Evolutionary conservation across 1,140 invertebrate genomes (phyloP), one percentile per base, ranked within the genome.

Genomic region (Prorops nasuta): DNA sequence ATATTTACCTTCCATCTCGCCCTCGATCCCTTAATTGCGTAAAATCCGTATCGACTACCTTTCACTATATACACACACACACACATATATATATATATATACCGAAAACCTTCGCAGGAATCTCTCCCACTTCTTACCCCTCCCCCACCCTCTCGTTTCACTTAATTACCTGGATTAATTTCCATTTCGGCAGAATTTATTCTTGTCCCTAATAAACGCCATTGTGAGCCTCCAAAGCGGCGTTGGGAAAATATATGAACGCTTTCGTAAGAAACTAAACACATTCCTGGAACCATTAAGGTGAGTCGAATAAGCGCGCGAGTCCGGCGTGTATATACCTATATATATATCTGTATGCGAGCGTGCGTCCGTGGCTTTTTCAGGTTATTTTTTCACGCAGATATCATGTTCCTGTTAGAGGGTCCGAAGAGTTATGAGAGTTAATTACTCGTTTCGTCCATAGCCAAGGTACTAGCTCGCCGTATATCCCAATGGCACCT

Each of bases 391-490:
- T n/a, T n/a, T n/a, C n/a, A n/a, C n/a, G n/a, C 54, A 54, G 50
- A 50, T 53, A 59, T 56, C 50, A 52, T 56, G 59, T 44, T 50
- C 51, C 44, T 58, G 50, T 56, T 61, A 58, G 57, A 54, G 10
- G 24, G 24, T 28, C 24, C 44, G 47, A 66, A 64, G 65, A 67
- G 50, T 69, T 67, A 69, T 67, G 63, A 65, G 53, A 62, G 64
- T 67, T 72, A 72, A 72, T 72, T 70, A 67, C 67, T 66, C 58
- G 63, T 64, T 65, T 61, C 56, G 56, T 51, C 51, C 52, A 39
- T 37, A 55, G 55, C 40, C 50, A 48, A 54, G 51, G 31, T 9
- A 38, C 48, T 57, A 24, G 66, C 67, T 68, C 64, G 62, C 56
- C 56, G 56, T 62, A 58, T 60, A 67, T 64, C 64, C 49, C 53